Conservation (phyloP, 2,888 invertebrate genomes). For the Lithosia quadra region DNA sequence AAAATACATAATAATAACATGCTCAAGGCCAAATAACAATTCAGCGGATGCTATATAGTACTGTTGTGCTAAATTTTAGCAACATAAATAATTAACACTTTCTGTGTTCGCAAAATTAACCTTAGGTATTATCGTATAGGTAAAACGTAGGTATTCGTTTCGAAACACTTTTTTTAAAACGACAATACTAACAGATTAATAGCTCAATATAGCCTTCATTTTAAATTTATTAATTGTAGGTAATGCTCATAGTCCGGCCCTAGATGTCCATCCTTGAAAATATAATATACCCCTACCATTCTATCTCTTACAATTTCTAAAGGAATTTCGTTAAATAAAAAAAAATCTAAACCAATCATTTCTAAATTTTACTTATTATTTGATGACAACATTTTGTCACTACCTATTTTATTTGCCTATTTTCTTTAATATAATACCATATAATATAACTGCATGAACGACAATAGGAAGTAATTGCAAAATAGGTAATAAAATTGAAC, state of each 20-base stretch:
- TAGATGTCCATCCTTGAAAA: slow-evolving; percentile 44
- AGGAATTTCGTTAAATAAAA: too few species aligned
- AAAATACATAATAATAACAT: too few species aligned
- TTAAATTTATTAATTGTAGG: slow-evolving; percentile 55
- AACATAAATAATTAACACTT: background rate
- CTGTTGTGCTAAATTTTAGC: slow-evolving; percentile 8
- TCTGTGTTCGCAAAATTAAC: background rate
- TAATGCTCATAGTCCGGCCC: slow-evolving; percentile 49
- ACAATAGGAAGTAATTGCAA: too few species aligned
- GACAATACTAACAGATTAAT: slow-evolving; percentile 21
- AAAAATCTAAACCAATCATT: background rate
- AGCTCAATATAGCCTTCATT: slow-evolving; percentile 47
- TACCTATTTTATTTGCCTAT: too few species aligned
- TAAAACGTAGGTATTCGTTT: background rate
- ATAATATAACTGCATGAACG: too few species aligned
- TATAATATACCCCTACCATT: slow-evolving; percentile 25
- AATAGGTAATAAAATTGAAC: too few species aligned
- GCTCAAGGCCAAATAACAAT: slow-evolving; percentile 13
- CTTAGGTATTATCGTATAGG: slow-evolving; percentile 4
- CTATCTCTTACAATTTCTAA: too few species aligned
- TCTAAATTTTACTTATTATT: background rate
- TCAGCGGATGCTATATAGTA: slow-evolving; percentile 5
- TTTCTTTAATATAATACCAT: too few species aligned
- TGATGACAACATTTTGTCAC: background rate
- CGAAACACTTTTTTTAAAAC: background rate